Percentiles rank a stretch among this genome's conserved stretches.
phyloP scores from a whole-genome alignment of 2,888 invertebrate genomes.

The Lepeophtheirus nordmannii region DNA sequence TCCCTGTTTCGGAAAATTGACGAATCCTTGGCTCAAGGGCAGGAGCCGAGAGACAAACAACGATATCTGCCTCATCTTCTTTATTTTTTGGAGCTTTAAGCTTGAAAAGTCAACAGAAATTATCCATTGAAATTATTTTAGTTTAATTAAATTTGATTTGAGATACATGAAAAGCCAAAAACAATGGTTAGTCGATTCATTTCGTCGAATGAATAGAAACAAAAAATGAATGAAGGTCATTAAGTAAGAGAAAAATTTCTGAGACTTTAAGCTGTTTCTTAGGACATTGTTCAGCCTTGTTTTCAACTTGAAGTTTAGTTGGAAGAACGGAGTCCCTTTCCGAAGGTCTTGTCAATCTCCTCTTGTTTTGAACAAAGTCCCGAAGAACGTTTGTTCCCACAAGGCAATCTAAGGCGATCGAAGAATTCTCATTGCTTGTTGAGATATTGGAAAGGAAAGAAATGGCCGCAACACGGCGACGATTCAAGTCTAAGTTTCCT shows the following conservation, averaged over 20 bases:
- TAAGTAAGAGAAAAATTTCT: too few relatives aligned
- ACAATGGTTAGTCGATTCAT: too few relatives aligned
- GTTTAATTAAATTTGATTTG: too few relatives aligned
- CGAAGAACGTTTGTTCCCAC: neutral
- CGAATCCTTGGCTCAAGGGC: neutral
- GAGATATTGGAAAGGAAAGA: constrained; percentile 90
- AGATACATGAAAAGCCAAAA: too few relatives aligned
- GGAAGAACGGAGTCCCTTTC: neutral
- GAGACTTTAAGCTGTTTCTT: too few relatives aligned
- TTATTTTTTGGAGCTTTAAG: too few relatives aligned
- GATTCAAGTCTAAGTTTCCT: constrained; percentile 37
- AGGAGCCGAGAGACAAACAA: neutral
- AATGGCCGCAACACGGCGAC: constrained; percentile 74
- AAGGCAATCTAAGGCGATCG: neutral
- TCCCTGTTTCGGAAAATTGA: neutral
- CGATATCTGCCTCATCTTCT: neutral
- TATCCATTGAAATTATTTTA: too few relatives aligned
- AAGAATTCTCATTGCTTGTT: constrained; percentile 35
- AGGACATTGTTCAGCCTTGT: too few relatives aligned
- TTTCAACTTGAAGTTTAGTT: too few relatives aligned
- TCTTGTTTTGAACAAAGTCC: neutral
- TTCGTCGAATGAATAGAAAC: neutral
- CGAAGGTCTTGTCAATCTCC: neutral
- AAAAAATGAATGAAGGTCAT: neutral
- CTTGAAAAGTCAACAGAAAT: too few relatives aligned